Base-by-base conservation (phyloP, 2,888 invertebrate genomes). In the Flexamia atlantica region DNA sequence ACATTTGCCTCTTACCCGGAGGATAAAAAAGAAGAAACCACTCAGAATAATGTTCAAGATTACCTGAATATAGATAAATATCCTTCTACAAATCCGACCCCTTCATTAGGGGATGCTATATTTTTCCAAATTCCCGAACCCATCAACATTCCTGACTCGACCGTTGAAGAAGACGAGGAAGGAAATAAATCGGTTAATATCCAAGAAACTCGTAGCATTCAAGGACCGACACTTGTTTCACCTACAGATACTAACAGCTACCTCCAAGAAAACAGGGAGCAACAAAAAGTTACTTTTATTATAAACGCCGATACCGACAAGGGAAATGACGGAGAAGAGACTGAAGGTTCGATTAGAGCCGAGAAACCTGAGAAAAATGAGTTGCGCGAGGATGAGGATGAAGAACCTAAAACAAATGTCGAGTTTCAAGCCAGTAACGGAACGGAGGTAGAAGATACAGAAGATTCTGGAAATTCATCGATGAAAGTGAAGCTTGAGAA, bases 401-500 rank as follows among this genome's bases (percentile, higher is more conserved):
- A 74, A 17, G 36, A 28, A 3, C 14, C 36, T 17, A 79, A 57
- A 20, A 79, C 57, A 25, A 28, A 30, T 17, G 57, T 79, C 7
- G 79, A 53, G 5, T 79, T 79, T 36, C 53, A 79, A 30, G 36
- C 57, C 20, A 79, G 79, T 57, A 79, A 79, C 23, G 53, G 30
- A 2, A 79, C 79, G 3, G 79, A 79, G 20, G 28, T 79, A 23
- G 81, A 82, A 20, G 60, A 81, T 32, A 85, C 85, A 76, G 83
- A 85, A 40, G 30, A 53, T 23, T 28, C 30, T 72, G 68, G 64
- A 36, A 83, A 84, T 40, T 83, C 85, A 30, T 72, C 83, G 2
- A 84, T 76, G 40, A 42, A 81, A 50, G 80, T 70, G 5, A 83
- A 86, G 46, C 64, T 88, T 20, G 87, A 88, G 3, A 88, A 88